These are phyloP conservation scores for Gallinago nigripennis DNA, from an alignment of 2,797 vertebrate genomes.

Conservation along the genomic window DNA sequence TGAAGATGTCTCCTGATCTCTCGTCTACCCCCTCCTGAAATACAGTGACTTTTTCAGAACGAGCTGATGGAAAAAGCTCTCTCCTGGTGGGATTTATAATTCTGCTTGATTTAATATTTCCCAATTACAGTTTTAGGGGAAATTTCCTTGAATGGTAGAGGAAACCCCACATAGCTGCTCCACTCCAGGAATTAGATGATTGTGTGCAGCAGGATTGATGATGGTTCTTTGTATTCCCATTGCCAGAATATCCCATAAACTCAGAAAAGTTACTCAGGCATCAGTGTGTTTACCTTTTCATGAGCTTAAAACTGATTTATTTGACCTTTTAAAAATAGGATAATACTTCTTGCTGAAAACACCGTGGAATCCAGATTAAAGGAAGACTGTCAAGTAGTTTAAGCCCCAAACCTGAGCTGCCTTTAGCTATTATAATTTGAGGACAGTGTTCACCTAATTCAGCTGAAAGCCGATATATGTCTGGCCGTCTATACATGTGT, in stretches of 20 bases:
- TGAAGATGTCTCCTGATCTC: neutral
- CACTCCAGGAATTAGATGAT: slow-evolving; percentile 19
- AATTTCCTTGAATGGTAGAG: neutral
- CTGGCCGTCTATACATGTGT: neutral
- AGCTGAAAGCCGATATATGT: neutral
- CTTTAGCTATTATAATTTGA: slow-evolving; percentile 52
- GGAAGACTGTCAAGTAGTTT: neutral
- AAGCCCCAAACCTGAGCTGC: neutral
- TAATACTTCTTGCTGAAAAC: slow-evolving; percentile 70
- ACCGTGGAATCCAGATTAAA: slow-evolving; percentile 42
- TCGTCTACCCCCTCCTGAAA: neutral
- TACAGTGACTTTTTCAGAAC: neutral
- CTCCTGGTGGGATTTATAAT: neutral
- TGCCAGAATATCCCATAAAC: slow-evolving; percentile 75
- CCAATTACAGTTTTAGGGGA: slow-evolving; percentile 33
- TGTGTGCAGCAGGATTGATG: slow-evolving; percentile 55
- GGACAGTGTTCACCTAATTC: neutral
- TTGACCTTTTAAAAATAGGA: slow-evolving; percentile 70
- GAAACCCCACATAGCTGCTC: neutral
- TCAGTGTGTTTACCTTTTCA: slow-evolving; percentile 73
- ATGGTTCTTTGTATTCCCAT: slow-evolving; percentile 31
- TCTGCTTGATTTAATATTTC: slow-evolving; percentile 54
- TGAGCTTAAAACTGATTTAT: slow-evolving; percentile 75
- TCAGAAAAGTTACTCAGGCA: slow-evolving; percentile 59
- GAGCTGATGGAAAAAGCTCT: neutral